phyloP scores from a whole-genome alignment of 2,113 vertebrate genomes.

The Laticauda colubrina region DNA sequence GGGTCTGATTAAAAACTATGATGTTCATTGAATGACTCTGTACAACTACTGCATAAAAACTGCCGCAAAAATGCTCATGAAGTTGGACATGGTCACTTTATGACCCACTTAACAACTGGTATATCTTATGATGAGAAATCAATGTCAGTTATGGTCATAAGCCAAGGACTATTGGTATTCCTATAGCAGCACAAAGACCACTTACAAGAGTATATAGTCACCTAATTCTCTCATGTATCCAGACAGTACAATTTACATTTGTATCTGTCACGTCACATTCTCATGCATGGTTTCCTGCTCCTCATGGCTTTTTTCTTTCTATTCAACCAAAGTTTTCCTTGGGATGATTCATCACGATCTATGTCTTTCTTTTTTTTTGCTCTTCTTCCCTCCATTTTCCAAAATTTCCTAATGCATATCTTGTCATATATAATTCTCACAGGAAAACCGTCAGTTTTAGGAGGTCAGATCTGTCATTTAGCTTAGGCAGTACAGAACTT shows the following conservation, averaged over 20 bases:
- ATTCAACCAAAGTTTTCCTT: conserved; percentile 27
- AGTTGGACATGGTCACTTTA: no score
- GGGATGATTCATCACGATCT: conserved; percentile 18
- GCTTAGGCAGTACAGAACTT: background rate
- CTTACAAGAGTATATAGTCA: background rate
- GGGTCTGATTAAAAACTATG: no score
- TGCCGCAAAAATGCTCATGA: no score
- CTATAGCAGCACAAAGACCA: background rate
- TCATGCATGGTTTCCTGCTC: conserved; percentile 23
- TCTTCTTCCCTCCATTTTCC: background rate
- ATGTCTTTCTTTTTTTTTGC: conserved; percentile 25
- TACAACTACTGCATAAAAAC: no score
- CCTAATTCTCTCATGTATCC: conserved; percentile 8
- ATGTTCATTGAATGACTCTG: no score
- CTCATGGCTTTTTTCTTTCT: conserved; percentile 40
- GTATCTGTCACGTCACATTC: conserved; percentile 55
- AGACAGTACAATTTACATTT: conserved; percentile 41
- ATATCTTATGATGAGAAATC: no score
- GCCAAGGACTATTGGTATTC: no score
- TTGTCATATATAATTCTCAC: background rate
- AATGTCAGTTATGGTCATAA: no score
- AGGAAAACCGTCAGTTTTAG: conserved; percentile 16
- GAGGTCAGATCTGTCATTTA: background rate
- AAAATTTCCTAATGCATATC: background rate
- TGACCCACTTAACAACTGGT: no score